phyloP scores from a whole-genome alignment of 2,888 invertebrate species.

The Tenodera sinensis region DNA sequence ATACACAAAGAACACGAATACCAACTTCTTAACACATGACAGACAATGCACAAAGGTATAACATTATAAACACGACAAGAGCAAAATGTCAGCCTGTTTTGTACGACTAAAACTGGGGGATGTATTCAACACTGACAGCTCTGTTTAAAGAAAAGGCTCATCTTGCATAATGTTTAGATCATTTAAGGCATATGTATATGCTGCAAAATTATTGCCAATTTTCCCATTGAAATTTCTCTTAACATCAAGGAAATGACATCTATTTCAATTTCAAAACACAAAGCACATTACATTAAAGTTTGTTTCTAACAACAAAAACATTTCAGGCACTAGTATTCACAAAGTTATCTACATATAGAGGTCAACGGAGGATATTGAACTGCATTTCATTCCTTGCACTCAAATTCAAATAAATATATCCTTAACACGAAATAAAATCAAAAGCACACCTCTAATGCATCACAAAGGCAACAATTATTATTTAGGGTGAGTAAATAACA shows the following conservation, averaged over 20 bases:
- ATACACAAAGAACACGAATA: neutral
- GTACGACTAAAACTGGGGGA: neutral
- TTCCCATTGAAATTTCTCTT: neutral
- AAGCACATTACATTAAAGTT: neutral
- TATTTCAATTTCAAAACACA: neutral
- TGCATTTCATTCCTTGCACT: neutral
- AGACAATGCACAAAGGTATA: neutral
- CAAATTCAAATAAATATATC: neutral
- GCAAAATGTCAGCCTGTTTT: neutral
- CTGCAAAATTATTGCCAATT: neutral
- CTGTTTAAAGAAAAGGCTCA: neutral
- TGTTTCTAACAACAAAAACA: neutral
- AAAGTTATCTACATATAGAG: neutral
- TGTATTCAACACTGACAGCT: neutral
- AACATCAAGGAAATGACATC: neutral
- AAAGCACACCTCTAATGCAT: no score
- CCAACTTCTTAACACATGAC: neutral
- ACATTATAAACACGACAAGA: neutral
- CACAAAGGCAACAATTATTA: no score
- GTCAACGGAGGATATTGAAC: neutral
- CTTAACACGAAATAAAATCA: no score
- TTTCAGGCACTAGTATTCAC: neutral
- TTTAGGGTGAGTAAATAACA: no score
- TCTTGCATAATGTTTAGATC: neutral
- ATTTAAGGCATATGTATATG: neutral